Base-by-base conservation (phyloP, 2,797 vertebrate species). In the Gambelia wislizenii region DNA sequence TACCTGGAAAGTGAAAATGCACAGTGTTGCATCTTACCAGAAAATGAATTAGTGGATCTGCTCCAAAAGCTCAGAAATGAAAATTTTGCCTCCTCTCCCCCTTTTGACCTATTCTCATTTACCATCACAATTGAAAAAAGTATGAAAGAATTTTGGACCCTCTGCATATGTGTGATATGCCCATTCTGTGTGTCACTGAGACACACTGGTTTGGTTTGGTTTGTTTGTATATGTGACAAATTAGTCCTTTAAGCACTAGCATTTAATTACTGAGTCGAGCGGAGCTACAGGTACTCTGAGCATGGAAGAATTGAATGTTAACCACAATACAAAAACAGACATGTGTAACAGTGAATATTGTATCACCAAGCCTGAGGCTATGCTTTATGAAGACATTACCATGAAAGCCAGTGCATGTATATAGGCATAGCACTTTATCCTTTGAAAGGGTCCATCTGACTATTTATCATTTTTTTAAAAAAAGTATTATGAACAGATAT, bases 221-320 rank as follows among this genome's bases (percentile, higher is more conserved):
- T 54, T 16, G 39, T 9, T 10, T 67, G 64, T 18, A 20, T 56
- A 22, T 59, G 56, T 59, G 56, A 22, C 4, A 13, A 12, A 67
- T 67, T 8, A 85, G 25, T 61, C 52, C 95, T 95, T 92, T 2
- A 85, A 79, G 76, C 87, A 88, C 92, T 75, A 1, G 0, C 69
- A 91, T 16, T 92, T 94, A 1, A 49, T 92, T 90, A 79, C 87
- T 94, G 89, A 94, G 77, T 85, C 92, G 88, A 93, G 93, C 93
- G 72, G 90, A 89, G 72, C 90, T 92, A 83, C 89, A 91, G 79
- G 84, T 56, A 91, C 91, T 89, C 89, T 89, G 76, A 88, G 83
- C 54, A 52, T 85, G 59, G 39, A 84, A 56, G 90, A 86, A 89
- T 92, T 93, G 87, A 89, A 80, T 92, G 91, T 92, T 92, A n/a